Percentiles rank a stretch among this genome's conserved stretches.
phyloP scores from a whole-genome alignment of 2,113 vertebrate species.

The Psammodynastes pulverulentus region DNA sequence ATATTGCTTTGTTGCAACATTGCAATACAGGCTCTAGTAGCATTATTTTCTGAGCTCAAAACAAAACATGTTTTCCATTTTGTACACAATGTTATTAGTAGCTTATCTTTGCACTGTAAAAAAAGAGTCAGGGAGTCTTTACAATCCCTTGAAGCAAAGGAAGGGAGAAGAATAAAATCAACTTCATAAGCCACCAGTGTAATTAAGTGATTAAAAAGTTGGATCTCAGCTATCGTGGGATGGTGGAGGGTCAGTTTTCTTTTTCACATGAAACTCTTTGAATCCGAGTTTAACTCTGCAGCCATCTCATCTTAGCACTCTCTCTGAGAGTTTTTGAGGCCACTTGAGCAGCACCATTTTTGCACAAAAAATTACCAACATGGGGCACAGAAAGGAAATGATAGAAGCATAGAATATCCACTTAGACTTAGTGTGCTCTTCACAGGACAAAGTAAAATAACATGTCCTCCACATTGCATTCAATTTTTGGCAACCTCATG shows the following conservation, averaged over 20 bases:
- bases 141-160: background rate
- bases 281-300: background rate
- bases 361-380: background rate
- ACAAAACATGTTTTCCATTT: background rate
- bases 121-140: background rate
- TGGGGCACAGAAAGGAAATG: background rate
- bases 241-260: background rate
- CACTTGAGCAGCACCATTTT: no score
- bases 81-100: background rate
- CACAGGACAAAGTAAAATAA: background rate
- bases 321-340: no score
- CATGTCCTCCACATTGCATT: background rate
- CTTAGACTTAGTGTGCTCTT: background rate
- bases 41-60: background rate
- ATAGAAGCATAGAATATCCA: background rate
- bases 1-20: background rate
- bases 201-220: background rate
- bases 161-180: background rate
- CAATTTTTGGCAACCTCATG: background rate
- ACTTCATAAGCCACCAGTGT: background rate
- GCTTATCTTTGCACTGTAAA: background rate
- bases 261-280: background rate
- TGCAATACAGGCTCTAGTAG: background rate
- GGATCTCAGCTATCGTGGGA: background rate
- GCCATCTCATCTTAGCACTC: background rate